Evolutionary conservation across 2,888 invertebrate species (phyloP).

Genomic region (Epirrita christyi): DNA sequence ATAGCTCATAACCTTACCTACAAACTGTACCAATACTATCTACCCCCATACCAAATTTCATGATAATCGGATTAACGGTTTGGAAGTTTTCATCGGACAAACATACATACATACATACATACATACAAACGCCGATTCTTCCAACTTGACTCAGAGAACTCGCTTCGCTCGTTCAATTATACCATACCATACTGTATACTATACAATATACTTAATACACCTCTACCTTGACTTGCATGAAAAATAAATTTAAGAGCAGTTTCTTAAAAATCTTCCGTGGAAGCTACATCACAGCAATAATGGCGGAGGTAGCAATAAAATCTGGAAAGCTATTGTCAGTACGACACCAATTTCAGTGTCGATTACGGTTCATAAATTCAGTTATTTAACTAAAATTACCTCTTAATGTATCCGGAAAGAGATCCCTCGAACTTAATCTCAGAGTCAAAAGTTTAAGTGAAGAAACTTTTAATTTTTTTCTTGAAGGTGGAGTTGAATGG

Average conservation of each 20-base stretch:
- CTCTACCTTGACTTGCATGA: no score
- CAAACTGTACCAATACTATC: no score
- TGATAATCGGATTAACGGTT: no score
- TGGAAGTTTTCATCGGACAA: no score
- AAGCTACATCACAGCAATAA: conserved; percentile 15
- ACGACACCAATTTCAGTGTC: conserved; percentile 38
- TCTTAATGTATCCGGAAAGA: conserved; percentile 30
- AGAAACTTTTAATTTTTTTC: conserved; percentile 41
- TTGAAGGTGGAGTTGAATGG: conserved; percentile 30
- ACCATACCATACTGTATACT: no score
- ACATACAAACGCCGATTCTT: no score
- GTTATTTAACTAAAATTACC: conserved; percentile 40
- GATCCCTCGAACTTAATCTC: conserved; percentile 42
- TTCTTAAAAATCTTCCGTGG: conserved; percentile 13
- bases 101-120: no score
- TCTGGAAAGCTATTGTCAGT: conserved; percentile 34
- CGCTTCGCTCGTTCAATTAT: no score
- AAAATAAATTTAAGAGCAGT: not conserved
- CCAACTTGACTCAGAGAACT: no score
- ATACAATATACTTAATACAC: no score
- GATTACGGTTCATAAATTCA: conserved; percentile 44
- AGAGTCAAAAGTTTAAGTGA: conserved; percentile 39
- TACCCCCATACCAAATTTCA: no score
- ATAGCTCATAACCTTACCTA: no score
- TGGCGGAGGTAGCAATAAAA: conserved; percentile 24